phyloP scores from a whole-genome alignment of 1,140 invertebrate genomes.

The Drosophila bipectinata region DNA sequence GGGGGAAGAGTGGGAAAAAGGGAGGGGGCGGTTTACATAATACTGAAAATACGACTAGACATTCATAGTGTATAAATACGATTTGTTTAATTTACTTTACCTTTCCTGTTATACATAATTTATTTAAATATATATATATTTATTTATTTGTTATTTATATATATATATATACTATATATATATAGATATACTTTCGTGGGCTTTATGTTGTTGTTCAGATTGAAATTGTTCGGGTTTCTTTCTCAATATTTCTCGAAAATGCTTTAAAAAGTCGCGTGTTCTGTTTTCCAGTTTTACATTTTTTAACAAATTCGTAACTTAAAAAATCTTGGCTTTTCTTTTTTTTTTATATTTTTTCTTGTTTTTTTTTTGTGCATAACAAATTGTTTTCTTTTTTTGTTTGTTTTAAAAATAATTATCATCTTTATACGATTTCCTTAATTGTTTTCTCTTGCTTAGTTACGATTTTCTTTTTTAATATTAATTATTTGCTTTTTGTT shows the following conservation, averaged over 20 bases:
- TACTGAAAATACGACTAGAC: slow-evolving; percentile 84
- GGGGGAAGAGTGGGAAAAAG: background rate
- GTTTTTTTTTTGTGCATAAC: slow-evolving; percentile 49
- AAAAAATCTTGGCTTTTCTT: slow-evolving; percentile 40
- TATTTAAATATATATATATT: slow-evolving; percentile 63
- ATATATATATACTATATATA: slow-evolving; percentile 48
- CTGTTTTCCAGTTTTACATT: slow-evolving; percentile 24
- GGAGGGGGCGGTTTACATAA: slow-evolving; percentile 62
- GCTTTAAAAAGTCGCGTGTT: slow-evolving; percentile 70
- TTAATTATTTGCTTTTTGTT: slow-evolving; percentile 36
- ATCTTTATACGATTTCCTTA: slow-evolving; percentile 7
- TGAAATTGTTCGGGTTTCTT: slow-evolving; percentile 68
- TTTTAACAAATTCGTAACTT: slow-evolving; percentile 50
- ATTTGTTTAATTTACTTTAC: slow-evolving; percentile 58
- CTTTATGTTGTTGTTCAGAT: slow-evolving; percentile 72
- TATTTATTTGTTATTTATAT: slow-evolving; percentile 55
- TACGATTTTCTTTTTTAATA: slow-evolving; percentile 15
- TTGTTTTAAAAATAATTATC: slow-evolving; percentile 49
- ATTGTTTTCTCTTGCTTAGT: slow-evolving; percentile 17
- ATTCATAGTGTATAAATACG: slow-evolving; percentile 83
- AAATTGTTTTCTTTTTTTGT: slow-evolving; percentile 16
- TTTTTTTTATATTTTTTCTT: background rate
- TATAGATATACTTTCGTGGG: slow-evolving; percentile 75
- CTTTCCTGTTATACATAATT: slow-evolving; percentile 48
- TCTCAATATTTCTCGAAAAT: slow-evolving; percentile 75